Base-by-base conservation (phyloP, 2,113 vertebrate genomes). In the Sylvietta virens region DNA sequence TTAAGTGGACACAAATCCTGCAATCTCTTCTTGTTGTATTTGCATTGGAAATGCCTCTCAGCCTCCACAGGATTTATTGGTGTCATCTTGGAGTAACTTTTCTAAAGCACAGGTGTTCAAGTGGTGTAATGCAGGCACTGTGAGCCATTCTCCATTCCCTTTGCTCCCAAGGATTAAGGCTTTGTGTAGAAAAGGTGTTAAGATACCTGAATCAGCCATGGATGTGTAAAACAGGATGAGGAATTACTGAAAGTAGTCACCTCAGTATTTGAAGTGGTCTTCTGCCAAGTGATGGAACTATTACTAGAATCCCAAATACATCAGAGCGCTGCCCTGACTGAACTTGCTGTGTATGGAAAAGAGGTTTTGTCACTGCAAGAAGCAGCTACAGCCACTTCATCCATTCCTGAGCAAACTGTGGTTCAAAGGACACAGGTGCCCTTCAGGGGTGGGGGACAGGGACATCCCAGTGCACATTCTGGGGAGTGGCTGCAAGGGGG, bases 391-490 rank as follows among this genome's bases (percentile, higher is more conserved):
- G 57, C 21, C 57, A 11, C 33, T 17, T 27, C 28, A 20, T 21
- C 66, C 16, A 1, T 48, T 54, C 27, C 19, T 10, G 6, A 21
- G 58, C 10, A n/a, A 33, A 27, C 15, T 18, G 3, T 24, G 9
- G 9, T 15, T 48, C 13, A 20, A 4, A 50, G 58, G 48, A 60
- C 40, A 1, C 2, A 4, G 19, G 7, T 42, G 39, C 10, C 26
- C 53, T 67, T 17, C 3, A 2, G 37, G 44, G 27, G 2, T 2
- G 12, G 33, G 44, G 13, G 15, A n/a, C 39, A 67, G 71, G 56
- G 54, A 76, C 37, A 54, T 37, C 73, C 50, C 39, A 13, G 37
- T 7, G 13, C 30, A 5, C 0, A 0, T 17, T 45, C 10, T 0
- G 8, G 28, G 35, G 13, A 13, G 14, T 23, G 35, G 15, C n/a